Conservation (phyloP, 2,888 invertebrate species). For the Eurytoma adleriae region DNA sequence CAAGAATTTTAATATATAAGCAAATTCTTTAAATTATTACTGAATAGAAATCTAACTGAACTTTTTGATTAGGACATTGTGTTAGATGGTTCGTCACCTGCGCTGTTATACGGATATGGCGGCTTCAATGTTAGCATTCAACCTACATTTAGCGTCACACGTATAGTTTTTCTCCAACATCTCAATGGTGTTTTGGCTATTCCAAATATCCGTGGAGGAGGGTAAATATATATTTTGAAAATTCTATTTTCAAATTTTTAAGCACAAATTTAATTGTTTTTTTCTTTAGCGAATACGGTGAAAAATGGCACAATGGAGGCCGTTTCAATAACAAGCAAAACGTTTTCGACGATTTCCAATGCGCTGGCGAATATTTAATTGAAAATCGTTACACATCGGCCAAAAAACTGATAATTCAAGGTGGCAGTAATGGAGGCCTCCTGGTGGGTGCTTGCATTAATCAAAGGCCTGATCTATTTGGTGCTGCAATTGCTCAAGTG, state of each 20-base stretch:
- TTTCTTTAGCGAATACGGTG: conserved; percentile 91
- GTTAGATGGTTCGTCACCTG: conserved; percentile 85
- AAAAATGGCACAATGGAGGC: conserved; percentile 97
- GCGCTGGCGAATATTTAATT: conserved; percentile 92
- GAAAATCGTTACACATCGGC: conserved; percentile 87
- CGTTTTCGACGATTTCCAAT: conserved; percentile 97
- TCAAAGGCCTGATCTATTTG: conserved; percentile 96
- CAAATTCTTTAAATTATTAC: conserved; percentile 2
- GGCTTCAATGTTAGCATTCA: conserved; percentile 96
- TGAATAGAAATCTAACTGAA: conserved; percentile 3
- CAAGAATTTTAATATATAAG: background rate
- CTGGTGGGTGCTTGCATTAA: conserved; percentile 96
- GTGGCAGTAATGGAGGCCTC: conserved; percentile 98
- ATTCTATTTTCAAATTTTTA: background rate
- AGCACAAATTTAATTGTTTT: conserved; percentile 23
- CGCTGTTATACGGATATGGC: conserved; percentile 96
- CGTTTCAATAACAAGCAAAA: conserved; percentile 96
- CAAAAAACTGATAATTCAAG: conserved; percentile 89
- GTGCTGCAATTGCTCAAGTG: conserved; percentile 94
- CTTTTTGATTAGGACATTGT: conserved; percentile 79
- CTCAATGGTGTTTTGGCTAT: conserved; percentile 93
- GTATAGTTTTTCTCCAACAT: conserved; percentile 92
- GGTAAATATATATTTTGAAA: conserved; percentile 79
- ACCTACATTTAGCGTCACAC: conserved; percentile 92
- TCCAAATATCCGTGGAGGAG: conserved; percentile 97